Base-by-base conservation (phyloP, 1,140 invertebrate genomes). In the Lasioglossum albipes region DNA sequence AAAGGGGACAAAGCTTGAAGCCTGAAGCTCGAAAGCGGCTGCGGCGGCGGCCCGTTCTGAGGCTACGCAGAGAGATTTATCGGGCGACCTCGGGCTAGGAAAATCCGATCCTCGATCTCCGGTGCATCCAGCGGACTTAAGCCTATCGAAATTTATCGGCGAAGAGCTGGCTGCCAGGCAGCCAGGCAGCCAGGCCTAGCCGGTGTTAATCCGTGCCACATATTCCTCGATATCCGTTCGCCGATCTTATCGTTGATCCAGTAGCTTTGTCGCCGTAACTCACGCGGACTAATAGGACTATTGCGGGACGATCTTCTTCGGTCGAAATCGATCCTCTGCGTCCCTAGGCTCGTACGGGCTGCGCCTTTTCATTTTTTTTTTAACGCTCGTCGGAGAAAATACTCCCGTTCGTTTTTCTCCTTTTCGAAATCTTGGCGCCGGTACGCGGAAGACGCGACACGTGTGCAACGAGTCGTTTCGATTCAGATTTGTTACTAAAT, bases 101-200 rank as follows among this genome's bases (percentile, higher is more conserved):
- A 52, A 64, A 75, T 71, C 74, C 80, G 42, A 67, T 78, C 27
- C n/a, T 71, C 57, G 74, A 71, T 71, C 75, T 71, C 42, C 57
- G 10, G 36, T 72, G 68, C 45, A 82, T 79, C 69, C 62, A 54
- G 69, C 64, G 22, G 27, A 45, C 45, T 80, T 70, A 70, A 83
- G 77, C 81, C 77, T 80, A 75, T 83, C 45, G 77, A 83, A 80
- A 83, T 83, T 83, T 83, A 83, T 83, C 64, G 61, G 36, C 64
- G 22, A 6, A 16, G 52, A 59, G 57, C 57, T 59, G 57, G 57
- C n/a, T 18, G 54, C 54, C 54, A 22, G 36, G n/a, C 49, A 49
- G 27, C 49, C 52, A 31, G 41, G 22, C 65, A 49, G 27, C 49
- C 52, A 31, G 41, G 22, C 65, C 70, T 69, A 52, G 12, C 41